Conservation (phyloP, 2,797 vertebrate species). For the Anabas testudineus region DNA sequence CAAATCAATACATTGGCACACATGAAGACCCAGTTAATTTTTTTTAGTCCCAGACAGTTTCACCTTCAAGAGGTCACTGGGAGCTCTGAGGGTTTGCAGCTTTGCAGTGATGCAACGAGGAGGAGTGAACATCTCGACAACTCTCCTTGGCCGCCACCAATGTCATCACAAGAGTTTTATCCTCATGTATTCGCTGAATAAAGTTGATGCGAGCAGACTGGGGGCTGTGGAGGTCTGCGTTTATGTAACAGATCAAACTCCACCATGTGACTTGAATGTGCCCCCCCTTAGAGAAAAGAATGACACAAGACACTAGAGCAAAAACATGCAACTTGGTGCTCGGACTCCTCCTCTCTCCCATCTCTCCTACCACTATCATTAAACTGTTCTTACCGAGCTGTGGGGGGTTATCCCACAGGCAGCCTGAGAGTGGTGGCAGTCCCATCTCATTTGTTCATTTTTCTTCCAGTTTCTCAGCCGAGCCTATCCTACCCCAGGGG, state of each 20-base stretch:
- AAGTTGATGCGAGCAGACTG: slow-evolving; percentile 80
- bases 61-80: slow-evolving; percentile 62
- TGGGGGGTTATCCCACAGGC: slow-evolving; percentile 73
- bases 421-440: slow-evolving; percentile 83
- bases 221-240: slow-evolving; percentile 72
- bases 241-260: slow-evolving; percentile 83
- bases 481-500: slow-evolving; percentile 76
- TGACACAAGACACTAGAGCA: slow-evolving; percentile 80
- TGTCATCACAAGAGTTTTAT: slow-evolving; percentile 75
- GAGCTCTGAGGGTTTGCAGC: slow-evolving; percentile 58
- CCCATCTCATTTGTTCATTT: slow-evolving; percentile 84
- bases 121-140: slow-evolving; percentile 71
- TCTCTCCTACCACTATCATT: slow-evolving; percentile 71
- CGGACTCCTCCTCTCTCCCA: slow-evolving; percentile 54
- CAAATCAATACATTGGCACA: not conserved
- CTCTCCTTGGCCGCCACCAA: slow-evolving; percentile 74
- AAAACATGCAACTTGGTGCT: slow-evolving; percentile 70
- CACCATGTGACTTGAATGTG: slow-evolving; percentile 76
- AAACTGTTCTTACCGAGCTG: slow-evolving; percentile 63
- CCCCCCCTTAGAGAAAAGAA: slow-evolving; percentile 69
- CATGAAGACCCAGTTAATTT: too few species aligned
- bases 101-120: slow-evolving; percentile 49
- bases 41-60: slow-evolving; percentile 37
- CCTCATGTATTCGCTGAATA: slow-evolving; percentile 63
- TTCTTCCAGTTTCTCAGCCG: slow-evolving; percentile 73